Base-by-base conservation (phyloP, 2,888 invertebrate genomes). In the Theretra japonica region DNA sequence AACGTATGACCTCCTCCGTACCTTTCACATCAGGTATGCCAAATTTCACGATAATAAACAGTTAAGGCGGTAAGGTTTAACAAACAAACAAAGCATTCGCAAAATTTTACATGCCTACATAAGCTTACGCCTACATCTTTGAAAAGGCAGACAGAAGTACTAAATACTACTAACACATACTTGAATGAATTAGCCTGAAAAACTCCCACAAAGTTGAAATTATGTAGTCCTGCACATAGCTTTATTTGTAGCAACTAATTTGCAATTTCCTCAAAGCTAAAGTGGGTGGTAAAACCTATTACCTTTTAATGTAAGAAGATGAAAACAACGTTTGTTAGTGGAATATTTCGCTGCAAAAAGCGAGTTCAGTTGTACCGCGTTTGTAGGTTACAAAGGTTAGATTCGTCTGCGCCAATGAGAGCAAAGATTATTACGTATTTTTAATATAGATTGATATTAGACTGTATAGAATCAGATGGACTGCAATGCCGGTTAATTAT, bases 261-360 rank as follows among this genome's bases (percentile, higher is more conserved):
- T n/a, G 48, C n/a, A 41, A 48, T 48, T 48, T 41, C 65, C 65
- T 65, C 65, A 41, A 65, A 65, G 41, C n/a, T 21, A 65, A 30
- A 30, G 62, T 62, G 11, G 21, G 65, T 21, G 65, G 25, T 23
- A 58, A 58, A 58, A 58, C 21, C 58, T 25, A 58, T 58, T 58
- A 58, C 58, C 25, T 58, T 41, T 21, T 33, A 30, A 48, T 30
- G 23, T 65, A 41, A 11, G 65, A 23, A 41, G 65, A 19, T 53
- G 21, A 41, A 21, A 41, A 65, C 21, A 48, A 65, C 33, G 19
- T 48, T 65, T 65, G 65, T 65, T 65, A 23, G 65, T 33, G n/a
- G 21, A 65, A 65, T 65, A 65, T 65, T 65, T 65, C n/a, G 17
- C 0, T 19, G 30, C 28, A 59, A 30, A 59, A 15, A n/a, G 28